Conservation (phyloP, 1,140 invertebrate species). For the Cyrtorhinus lividipennis region DNA sequence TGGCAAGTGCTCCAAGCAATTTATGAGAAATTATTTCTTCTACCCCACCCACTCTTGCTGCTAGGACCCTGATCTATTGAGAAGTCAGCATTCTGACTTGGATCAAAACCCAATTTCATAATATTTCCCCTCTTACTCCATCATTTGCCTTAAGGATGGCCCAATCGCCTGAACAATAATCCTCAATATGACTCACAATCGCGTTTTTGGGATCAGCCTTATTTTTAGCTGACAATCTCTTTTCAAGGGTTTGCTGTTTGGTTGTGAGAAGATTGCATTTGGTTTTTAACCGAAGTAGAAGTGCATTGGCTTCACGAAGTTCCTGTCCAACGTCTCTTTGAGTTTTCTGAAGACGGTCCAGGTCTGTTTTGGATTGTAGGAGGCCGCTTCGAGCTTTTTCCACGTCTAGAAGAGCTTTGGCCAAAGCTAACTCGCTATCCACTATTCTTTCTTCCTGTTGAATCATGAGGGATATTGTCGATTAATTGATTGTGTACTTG, state of each 20-base stretch:
- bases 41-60: too few species aligned
- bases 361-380: background rate
- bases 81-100: too few species aligned
- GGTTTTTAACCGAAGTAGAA: background rate
- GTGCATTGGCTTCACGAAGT: background rate
- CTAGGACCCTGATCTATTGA: too few species aligned
- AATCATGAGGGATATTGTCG: too few species aligned
- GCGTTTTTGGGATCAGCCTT: background rate
- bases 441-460: background rate
- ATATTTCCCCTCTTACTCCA: too few species aligned
- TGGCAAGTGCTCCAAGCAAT: too few species aligned
- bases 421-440: background rate
- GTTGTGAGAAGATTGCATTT: background rate
- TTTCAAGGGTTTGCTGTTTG: background rate
- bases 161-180: too few species aligned
- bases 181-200: background rate
- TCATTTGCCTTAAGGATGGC: too few species aligned
- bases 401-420: background rate
- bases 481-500: too few species aligned
- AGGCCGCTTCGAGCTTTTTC: background rate
- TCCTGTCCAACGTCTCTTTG: background rate
- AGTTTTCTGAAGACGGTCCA: background rate
- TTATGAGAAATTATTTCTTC: too few species aligned
- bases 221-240: background rate
- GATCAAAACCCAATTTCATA: too few species aligned